Evolutionary conservation across 2,888 invertebrate genomes (phyloP).

Genomic region (Napeogenes sylphis): DNA sequence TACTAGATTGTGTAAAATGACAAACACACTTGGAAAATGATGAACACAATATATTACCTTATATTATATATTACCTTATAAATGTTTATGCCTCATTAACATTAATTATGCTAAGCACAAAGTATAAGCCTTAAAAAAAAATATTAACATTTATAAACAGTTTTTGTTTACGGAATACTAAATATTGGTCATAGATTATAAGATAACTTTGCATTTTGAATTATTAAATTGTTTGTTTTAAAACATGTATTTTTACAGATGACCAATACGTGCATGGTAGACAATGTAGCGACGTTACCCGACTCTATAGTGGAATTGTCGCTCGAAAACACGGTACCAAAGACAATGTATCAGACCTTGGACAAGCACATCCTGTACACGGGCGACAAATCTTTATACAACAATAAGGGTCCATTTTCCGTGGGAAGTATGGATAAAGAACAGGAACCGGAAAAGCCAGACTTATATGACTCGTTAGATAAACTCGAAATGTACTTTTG

Average conservation of each 20-base stretch:
- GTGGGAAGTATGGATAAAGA: conserved; percentile 62
- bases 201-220: neutral
- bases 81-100: too few relatives aligned
- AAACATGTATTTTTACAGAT: conserved; percentile 48
- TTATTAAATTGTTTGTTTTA: neutral
- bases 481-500: conserved; percentile 61
- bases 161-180: too few relatives aligned
- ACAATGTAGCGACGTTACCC: conserved; percentile 63
- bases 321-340: conserved; percentile 64
- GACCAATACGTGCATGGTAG: conserved; percentile 67
- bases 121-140: too few relatives aligned
- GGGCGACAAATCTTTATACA: conserved; percentile 55
- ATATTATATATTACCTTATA: too few relatives aligned
- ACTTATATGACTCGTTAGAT: conserved; percentile 55
- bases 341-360: conserved; percentile 65
- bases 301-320: conserved; percentile 72
- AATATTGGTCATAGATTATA: too few relatives aligned
- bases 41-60: too few relatives aligned
- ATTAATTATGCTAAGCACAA: too few relatives aligned
- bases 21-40: too few relatives aligned
- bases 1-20: too few relatives aligned
- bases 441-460: conserved; percentile 48
- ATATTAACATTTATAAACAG: too few relatives aligned
- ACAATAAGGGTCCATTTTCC: conserved; percentile 61
- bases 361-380: conserved; percentile 67